phyloP scores from a whole-genome alignment of 2,888 invertebrate species.

The Syritta pipiens region DNA sequence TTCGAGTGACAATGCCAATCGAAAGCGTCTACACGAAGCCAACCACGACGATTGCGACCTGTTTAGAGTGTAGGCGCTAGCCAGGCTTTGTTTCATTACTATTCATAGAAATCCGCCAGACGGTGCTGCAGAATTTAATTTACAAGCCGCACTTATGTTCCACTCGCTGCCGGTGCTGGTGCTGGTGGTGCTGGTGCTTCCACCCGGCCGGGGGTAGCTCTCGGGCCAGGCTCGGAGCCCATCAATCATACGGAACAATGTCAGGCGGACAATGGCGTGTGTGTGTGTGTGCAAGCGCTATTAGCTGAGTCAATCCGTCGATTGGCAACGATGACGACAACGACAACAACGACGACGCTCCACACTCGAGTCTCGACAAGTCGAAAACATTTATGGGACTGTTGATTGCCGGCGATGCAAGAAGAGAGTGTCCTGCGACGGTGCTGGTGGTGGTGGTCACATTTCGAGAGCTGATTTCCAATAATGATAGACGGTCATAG shows the following conservation, averaged over 20 bases:
- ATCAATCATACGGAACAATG: conserved; percentile 59
- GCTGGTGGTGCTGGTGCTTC: not conserved
- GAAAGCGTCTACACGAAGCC: too few relatives aligned
- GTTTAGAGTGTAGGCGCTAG: conserved; percentile 58
- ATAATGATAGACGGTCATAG: conserved; percentile 62
- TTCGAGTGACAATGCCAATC: conserved; percentile 50
- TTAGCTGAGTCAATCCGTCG: conserved; percentile 19
- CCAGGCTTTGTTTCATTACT: conserved; percentile 38
- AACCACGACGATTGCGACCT: conserved; percentile 34
- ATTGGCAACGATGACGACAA: conserved; percentile 20
- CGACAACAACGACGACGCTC: conserved; percentile 9
- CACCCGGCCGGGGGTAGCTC: conserved; percentile 20
- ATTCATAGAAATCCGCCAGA: conserved; percentile 50
- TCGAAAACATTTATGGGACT: conserved; percentile 51
- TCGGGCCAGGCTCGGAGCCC: conserved; percentile 34
- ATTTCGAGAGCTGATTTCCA: conserved; percentile 52
- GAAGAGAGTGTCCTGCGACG: too few relatives aligned
- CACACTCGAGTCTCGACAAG: conserved; percentile 27
- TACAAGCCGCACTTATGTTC: too few relatives aligned
- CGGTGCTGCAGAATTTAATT: conserved; percentile 38
- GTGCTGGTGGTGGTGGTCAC: not conserved
- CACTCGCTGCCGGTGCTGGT: too few relatives aligned
- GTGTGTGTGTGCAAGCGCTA: conserved; percentile 20
- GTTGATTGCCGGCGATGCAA: conserved; percentile 31
- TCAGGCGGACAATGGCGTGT: conserved; percentile 35